Conservation (phyloP, 1,140 invertebrate genomes). For the Condylostylus longicornis region DNA sequence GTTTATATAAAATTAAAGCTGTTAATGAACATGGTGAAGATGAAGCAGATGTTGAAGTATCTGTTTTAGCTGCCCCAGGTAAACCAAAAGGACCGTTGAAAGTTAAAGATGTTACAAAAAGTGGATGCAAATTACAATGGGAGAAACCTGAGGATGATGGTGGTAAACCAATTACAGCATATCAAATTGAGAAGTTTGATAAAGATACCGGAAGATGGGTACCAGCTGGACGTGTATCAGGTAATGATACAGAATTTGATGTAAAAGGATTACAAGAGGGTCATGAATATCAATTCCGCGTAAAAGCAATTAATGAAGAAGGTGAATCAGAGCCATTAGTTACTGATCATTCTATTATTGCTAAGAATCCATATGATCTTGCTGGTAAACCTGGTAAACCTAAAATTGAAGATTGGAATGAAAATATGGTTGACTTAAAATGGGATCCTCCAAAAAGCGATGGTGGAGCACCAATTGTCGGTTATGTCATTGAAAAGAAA, state of each 20-base stretch:
- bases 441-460: conserved; percentile 82
- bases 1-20: conserved; percentile 80
- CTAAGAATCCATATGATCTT: conserved; percentile 43
- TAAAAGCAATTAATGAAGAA: conserved; percentile 95
- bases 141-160: conserved; percentile 96
- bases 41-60: conserved; percentile 84
- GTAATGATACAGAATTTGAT: conserved; percentile 71
- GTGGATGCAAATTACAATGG: conserved; percentile 82
- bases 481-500: conserved; percentile 94
- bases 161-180: conserved; percentile 86
- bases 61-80: conserved; percentile 68
- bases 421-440: conserved; percentile 80
- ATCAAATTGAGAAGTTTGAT: conserved; percentile 94
- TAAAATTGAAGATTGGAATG: conserved; percentile 83
- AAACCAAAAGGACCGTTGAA: conserved; percentile 84
- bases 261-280: conserved; percentile 84
- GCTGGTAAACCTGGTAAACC: conserved; percentile 79
- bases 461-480: conserved; percentile 87
- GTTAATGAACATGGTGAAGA: conserved; percentile 85
- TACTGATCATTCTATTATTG: conserved; percentile 55
- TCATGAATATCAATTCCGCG: conserved; percentile 91
- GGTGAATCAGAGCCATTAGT: conserved; percentile 91
- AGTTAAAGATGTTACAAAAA: conserved; percentile 82
- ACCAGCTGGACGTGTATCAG: conserved; percentile 64
- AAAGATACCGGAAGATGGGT: conserved; percentile 84